Conservation (phyloP, 2,113 vertebrate genomes). For the Gymnorhina tibicen region DNA sequence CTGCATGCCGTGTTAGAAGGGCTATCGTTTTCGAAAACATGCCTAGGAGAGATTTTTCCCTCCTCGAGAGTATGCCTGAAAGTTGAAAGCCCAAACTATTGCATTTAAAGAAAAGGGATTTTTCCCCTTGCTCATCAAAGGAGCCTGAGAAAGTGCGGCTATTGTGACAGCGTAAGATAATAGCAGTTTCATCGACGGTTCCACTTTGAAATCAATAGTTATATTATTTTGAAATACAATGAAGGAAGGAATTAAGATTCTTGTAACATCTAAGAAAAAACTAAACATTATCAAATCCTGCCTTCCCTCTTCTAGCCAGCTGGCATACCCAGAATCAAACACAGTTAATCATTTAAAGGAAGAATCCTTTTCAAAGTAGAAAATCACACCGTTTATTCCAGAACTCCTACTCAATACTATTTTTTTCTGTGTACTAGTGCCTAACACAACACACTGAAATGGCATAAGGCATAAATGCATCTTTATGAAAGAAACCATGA, state of each 20-base stretch:
- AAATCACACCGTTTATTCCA: slow-evolving; percentile 69
- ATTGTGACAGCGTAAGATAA: slow-evolving; percentile 50
- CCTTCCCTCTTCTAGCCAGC: slow-evolving; percentile 56
- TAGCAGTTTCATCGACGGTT: slow-evolving; percentile 14
- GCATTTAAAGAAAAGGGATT: slow-evolving; percentile 23
- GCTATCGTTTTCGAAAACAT: not conserved
- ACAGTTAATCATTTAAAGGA: slow-evolving; percentile 69
- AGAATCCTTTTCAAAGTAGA: slow-evolving; percentile 70
- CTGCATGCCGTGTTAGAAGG: not conserved
- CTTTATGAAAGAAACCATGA: slow-evolving; percentile 58
- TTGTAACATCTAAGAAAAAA: slow-evolving; percentile 48
- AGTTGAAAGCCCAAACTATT: slow-evolving; percentile 45
- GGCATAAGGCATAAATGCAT: slow-evolving; percentile 60
- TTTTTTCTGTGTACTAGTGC: slow-evolving; percentile 58
- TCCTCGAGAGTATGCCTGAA: slow-evolving; percentile 5
- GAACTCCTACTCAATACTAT: slow-evolving; percentile 63
- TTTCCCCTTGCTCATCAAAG: slow-evolving; percentile 48
- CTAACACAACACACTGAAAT: slow-evolving; percentile 67
- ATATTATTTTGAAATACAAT: slow-evolving; percentile 45
- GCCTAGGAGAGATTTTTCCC: not conserved
- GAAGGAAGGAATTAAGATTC: slow-evolving; percentile 44
- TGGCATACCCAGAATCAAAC: slow-evolving; percentile 60
- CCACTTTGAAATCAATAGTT: slow-evolving; percentile 62
- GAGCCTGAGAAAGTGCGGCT: slow-evolving; percentile 37
- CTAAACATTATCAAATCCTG: slow-evolving; percentile 60